These are phyloP conservation scores for Thamnaconus septentrionalis DNA, from an alignment of 2,113 vertebrate species.

Conservation along the genomic window DNA sequence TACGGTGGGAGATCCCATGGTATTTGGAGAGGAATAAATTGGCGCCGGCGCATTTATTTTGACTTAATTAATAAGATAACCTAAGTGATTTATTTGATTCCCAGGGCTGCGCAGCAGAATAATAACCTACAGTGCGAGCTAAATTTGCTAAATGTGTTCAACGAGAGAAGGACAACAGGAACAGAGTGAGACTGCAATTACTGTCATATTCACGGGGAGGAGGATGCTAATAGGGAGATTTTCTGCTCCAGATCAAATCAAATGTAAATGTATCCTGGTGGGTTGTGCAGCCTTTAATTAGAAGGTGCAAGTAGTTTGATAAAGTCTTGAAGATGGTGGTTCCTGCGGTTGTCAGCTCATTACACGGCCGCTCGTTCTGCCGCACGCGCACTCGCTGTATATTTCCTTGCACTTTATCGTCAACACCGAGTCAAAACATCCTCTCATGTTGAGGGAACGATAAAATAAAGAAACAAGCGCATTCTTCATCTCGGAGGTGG, in stretches of 20 bases:
- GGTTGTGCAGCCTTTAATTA: conserved; percentile 76
- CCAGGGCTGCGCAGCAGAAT: conserved; percentile 69
- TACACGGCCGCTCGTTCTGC: conserved; percentile 45
- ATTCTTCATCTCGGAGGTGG: conserved; percentile 50
- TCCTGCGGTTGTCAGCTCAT: conserved; percentile 65
- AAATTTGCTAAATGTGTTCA: conserved; percentile 70
- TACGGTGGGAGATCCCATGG: conserved; percentile 66
- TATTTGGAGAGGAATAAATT: conserved; percentile 76
- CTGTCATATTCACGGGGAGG: conserved; percentile 73
- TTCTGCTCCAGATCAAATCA: conserved; percentile 73
- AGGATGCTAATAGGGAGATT: conserved; percentile 74
- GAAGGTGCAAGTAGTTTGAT: conserved; percentile 75
- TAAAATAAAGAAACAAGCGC: conserved; percentile 44
- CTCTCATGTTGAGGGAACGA: conserved; percentile 7
- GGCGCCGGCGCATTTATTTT: conserved; percentile 74
- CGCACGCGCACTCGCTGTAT: conserved; percentile 2
- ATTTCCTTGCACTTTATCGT: conserved; percentile 22
- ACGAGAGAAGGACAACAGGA: conserved; percentile 67
- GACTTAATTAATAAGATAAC: conserved; percentile 83
- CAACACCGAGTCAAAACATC: background rate
- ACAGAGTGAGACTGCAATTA: conserved; percentile 76
- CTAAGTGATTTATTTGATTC: conserved; percentile 80
- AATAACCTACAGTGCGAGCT: conserved; percentile 70
- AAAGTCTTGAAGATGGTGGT: conserved; percentile 71
- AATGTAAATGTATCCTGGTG: conserved; percentile 77